Evolutionary conservation across 1,140 invertebrate genomes (phyloP), one percentile per base, ranked within the genome.

Genomic region (Neodiprion virginianus): DNA sequence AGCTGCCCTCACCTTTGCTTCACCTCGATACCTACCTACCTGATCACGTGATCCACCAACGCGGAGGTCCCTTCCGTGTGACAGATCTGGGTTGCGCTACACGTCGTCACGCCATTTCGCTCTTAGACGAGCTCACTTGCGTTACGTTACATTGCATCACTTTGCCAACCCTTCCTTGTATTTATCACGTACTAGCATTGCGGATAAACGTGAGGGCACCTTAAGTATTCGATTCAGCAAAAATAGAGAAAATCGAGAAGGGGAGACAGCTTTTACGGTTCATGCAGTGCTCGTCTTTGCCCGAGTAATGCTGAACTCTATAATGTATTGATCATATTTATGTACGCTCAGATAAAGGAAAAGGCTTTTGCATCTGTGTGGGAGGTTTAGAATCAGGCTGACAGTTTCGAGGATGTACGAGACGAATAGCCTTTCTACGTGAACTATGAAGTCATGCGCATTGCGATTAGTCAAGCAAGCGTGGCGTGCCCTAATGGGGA

Each of bases 361-460:
- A 40, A 40, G 28, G 28, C 28, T 40, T 40, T 40, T 40, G 28
- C 53, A 17, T 61, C 11, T 12, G 53, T 14, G 53, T 61, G 53
- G 53, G 53, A 61, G 53, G 53, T 86, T 86, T 85, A 82, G 83
- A 81, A 86, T 86, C 84, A 81, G 84, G 79, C 86, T 87, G 86
- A 87, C 86, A 87, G 86, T 86, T 85, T 86, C 79, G 79, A 82
- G 82, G 80, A 79, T 84, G 82, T 77, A 79, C 76, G 83, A 87
- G 85, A 86, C 84, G 84, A 85, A 86, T 86, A 83, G 82, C 79
- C 82, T 82, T 85, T 87, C 84, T 86, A 83, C 84, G 84, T 85
- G 84, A 86, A 80, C 73, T 85, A 86, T 86, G 81, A 82, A 85
- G 81, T 83, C 80, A 80, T 83, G 82, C 75, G 53, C 81, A 78